These are phyloP conservation scores for Solenopsis invicta DNA, from an alignment of 1,140 invertebrate species.

Conservation along the genomic window DNA sequence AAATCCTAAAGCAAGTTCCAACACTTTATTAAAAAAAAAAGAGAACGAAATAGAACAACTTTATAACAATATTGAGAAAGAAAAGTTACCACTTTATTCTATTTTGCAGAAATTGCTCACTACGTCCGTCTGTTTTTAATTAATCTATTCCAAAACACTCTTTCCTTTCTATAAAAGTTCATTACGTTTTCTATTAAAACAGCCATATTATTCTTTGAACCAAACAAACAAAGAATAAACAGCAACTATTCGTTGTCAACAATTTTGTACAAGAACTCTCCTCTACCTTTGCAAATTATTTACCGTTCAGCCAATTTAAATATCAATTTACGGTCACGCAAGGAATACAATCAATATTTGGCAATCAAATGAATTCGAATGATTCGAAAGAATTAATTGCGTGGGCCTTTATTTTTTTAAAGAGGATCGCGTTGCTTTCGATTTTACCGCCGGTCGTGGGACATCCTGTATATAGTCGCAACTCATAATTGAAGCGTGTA, in stretches of 20 bases:
- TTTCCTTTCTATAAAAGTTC: not conserved
- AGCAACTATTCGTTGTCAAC: no score
- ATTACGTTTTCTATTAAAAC: not conserved
- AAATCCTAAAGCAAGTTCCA: constrained; percentile 26
- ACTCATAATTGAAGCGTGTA: constrained; percentile 46
- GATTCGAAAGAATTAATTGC: constrained; percentile 3
- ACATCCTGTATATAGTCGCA: constrained; percentile 45
- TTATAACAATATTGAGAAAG: not conserved
- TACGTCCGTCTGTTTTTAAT: not conserved
- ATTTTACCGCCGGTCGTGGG: constrained; percentile 31
- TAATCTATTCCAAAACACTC: not conserved
- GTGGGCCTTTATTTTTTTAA: not conserved
- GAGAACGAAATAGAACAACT: not conserved
- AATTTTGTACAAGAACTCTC: constrained; percentile 2
- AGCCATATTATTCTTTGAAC: not conserved
- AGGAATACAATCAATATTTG: not conserved
- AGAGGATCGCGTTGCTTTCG: constrained; percentile 18
- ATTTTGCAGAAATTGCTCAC: constrained; percentile 7
- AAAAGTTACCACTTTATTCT: constrained; percentile 8
- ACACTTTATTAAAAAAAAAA: constrained; percentile 12
- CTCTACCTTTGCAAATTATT: not conserved
- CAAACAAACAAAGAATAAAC: not conserved
- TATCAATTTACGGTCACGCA: not conserved
- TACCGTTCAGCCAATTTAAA: not conserved
- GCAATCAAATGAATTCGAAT: not conserved